Evolutionary conservation across 2,113 vertebrate genomes (phyloP).

Genomic region (Hydropotes inermis): DNA sequence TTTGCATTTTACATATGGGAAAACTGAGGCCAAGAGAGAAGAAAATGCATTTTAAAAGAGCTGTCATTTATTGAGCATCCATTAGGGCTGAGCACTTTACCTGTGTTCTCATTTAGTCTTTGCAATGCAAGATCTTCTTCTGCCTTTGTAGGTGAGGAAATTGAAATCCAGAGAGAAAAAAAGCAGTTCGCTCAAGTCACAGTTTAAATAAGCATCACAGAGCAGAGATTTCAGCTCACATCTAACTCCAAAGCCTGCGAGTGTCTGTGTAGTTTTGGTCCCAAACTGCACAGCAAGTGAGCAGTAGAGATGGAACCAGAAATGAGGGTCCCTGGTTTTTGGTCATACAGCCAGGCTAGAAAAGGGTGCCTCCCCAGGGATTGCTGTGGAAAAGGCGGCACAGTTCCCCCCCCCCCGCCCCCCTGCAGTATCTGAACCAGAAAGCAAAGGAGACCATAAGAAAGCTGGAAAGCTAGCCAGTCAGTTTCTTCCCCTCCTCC

Average conservation of each 20-base stretch:
- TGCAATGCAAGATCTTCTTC: not conserved
- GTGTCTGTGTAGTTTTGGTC: not conserved
- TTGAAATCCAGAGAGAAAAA: not conserved
- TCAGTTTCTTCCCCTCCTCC: no score
- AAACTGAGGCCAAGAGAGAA: not conserved
- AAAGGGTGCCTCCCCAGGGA: not conserved
- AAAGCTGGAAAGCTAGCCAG: not conserved
- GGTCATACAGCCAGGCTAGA: accelerated
- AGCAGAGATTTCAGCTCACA: not conserved
- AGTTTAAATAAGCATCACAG: not conserved
- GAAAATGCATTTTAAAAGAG: not conserved
- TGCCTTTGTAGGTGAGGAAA: not conserved
- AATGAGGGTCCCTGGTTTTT: not conserved
- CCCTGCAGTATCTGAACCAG: not conserved
- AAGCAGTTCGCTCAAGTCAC: not conserved
- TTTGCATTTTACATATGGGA: not conserved
- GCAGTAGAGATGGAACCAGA: not conserved
- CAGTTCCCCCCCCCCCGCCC: not conserved
- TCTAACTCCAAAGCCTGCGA: not conserved
- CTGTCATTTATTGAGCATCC: not conserved
- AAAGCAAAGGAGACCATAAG: not conserved
- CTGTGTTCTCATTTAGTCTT: not conserved
- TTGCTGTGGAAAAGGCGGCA: not conserved
- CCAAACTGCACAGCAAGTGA: not conserved
- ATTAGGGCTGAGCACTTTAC: no score